phyloP scores from a whole-genome alignment of 1,140 invertebrate species.

The Drosophila dunni region DNA sequence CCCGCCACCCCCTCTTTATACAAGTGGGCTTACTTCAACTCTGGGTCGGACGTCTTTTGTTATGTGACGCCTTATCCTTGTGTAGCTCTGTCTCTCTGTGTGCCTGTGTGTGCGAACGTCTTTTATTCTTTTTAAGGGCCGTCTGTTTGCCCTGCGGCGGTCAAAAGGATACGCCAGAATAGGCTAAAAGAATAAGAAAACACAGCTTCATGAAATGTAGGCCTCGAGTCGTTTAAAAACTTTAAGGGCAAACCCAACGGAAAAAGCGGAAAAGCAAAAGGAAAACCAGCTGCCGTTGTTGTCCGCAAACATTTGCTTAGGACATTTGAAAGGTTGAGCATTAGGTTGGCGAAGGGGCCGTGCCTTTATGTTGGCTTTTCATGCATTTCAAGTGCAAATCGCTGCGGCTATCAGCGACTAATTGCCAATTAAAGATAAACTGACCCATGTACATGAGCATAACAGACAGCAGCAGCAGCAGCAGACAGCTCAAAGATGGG shows the following conservation, averaged over 20 bases:
- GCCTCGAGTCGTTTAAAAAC: constrained; percentile 24
- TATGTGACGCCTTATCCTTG: constrained; percentile 63
- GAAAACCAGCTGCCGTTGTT: constrained; percentile 30
- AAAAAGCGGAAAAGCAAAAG: not conserved
- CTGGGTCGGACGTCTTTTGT: constrained; percentile 55
- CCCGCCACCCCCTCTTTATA: not conserved
- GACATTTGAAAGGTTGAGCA: constrained; percentile 9
- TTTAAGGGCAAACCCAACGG: constrained; percentile 26
- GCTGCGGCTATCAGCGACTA: constrained; percentile 75
- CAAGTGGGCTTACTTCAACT: constrained; percentile 18
- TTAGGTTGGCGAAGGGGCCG: not conserved
- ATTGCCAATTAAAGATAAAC: constrained; percentile 79
- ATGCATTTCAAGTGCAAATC: constrained; percentile 74
- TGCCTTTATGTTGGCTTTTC: constrained; percentile 58
- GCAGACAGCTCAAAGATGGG: constrained; percentile 1
- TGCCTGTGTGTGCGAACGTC: constrained; percentile 41
- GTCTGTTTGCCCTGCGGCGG: constrained; percentile 70
- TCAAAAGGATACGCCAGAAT: constrained; percentile 64
- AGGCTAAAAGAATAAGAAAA: constrained; percentile 15
- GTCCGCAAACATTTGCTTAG: constrained; percentile 77
- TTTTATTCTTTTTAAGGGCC: constrained; percentile 29
- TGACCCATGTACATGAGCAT: constrained; percentile 34
- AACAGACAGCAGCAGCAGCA: constrained; percentile 20
- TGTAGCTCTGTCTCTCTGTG: constrained; percentile 16
- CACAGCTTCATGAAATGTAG: constrained; percentile 14